Evolutionary conservation across 2,888 invertebrate genomes (phyloP).

Genomic region (Troides oblongomaculatus): DNA sequence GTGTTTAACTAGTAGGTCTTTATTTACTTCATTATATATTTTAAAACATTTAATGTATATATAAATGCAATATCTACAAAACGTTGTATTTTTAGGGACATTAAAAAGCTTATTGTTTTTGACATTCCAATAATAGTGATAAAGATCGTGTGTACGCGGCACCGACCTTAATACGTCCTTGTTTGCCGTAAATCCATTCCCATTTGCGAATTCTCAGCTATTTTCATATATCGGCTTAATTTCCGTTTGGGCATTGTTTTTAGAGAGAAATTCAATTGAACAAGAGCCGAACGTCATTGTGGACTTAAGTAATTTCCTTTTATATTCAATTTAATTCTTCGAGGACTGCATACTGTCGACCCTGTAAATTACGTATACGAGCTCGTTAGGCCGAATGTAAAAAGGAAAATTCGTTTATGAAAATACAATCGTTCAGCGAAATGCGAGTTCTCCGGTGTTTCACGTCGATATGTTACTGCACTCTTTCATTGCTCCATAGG

Average conservation of each 20-base stretch:
- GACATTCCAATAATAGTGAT: conserved; percentile 26
- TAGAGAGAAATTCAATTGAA: conserved; percentile 69
- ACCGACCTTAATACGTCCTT: conserved; percentile 24
- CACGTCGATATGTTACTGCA: conserved; percentile 14
- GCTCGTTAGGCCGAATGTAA: conserved; percentile 48
- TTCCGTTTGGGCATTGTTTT: conserved; percentile 75
- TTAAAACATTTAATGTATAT: too few species aligned
- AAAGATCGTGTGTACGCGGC: conserved; percentile 24
- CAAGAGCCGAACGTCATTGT: conserved; percentile 62
- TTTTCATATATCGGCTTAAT: conserved; percentile 61
- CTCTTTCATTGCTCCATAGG: conserved; percentile 13
- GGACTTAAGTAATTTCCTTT: conserved; percentile 73
- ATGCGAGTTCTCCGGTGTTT: conserved; percentile 31
- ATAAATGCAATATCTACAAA: too few species aligned
- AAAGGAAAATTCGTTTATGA: conserved; percentile 48
- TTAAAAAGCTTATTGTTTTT: conserved; percentile 20
- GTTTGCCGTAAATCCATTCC: conserved; percentile 22
- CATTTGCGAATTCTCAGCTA: conserved; percentile 51
- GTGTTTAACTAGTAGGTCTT: too few species aligned
- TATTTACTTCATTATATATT: too few species aligned
- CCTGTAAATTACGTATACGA: conserved; percentile 46
- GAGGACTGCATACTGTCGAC: conserved; percentile 58
- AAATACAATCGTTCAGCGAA: conserved; percentile 47
- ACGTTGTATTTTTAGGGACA: background rate
- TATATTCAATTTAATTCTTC: conserved; percentile 71